phyloP scores from a whole-genome alignment of 2,797 vertebrate species.

The Xenopus petersii region DNA sequence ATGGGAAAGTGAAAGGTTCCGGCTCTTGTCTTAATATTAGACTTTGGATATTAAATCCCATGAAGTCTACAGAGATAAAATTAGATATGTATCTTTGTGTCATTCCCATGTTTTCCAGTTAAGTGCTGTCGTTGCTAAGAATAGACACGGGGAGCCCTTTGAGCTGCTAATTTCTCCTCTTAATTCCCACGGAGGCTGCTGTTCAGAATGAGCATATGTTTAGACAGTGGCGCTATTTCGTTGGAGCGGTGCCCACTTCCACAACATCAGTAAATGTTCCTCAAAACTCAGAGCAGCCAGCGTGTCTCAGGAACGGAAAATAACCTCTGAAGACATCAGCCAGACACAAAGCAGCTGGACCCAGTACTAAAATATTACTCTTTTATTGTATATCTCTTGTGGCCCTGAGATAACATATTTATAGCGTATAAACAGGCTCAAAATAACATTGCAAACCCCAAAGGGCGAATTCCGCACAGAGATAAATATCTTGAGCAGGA shows the following conservation, averaged over 20 bases:
- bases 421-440: slow-evolving; percentile 32
- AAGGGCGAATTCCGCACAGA: slow-evolving; percentile 14
- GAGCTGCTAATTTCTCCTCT: slow-evolving; percentile 15
- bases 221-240: slow-evolving; percentile 48
- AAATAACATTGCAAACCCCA: slow-evolving; percentile 7
- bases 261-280: slow-evolving; percentile 50
- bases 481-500: slow-evolving; percentile 30
- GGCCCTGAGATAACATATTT: slow-evolving; percentile 15
- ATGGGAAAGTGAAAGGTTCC: no score
- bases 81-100: slow-evolving; percentile 30
- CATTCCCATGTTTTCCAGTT: slow-evolving; percentile 58
- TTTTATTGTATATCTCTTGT: slow-evolving; percentile 23
- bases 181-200: slow-evolving; percentile 42
- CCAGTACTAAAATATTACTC: slow-evolving; percentile 12
- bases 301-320: not conserved
- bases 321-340: slow-evolving; percentile 19
- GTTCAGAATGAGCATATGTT: slow-evolving; percentile 52
- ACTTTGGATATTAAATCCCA: slow-evolving; percentile 4
- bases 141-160: slow-evolving; percentile 60
- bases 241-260: slow-evolving; percentile 60
- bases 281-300: slow-evolving; percentile 38
- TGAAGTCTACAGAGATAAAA: slow-evolving; percentile 11
- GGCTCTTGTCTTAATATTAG: no score
- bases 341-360: slow-evolving; percentile 55
- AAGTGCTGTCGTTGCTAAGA: slow-evolving; percentile 58